Evolutionary conservation across 2,888 invertebrate genomes (phyloP).

Genomic region (Erebia palarica): DNA sequence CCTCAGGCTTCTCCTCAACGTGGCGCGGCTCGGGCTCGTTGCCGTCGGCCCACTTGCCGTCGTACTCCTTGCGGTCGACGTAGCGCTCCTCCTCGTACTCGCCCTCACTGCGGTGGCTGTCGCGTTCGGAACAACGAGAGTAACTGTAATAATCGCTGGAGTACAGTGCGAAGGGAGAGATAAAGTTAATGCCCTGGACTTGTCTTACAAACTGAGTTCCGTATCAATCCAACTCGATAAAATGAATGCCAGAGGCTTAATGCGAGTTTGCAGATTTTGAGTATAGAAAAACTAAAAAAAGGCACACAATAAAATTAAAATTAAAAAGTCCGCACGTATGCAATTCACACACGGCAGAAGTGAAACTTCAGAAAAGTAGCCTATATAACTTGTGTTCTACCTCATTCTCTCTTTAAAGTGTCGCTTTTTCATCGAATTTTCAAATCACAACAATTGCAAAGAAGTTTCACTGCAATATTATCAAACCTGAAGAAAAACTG

Average conservation of each 20-base stretch:
- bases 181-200: conserved; percentile 8
- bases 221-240: background rate
- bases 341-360: too few relatives aligned
- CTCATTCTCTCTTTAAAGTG: too few relatives aligned
- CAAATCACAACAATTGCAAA: too few relatives aligned
- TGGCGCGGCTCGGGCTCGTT: conserved; percentile 71
- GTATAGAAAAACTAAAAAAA: background rate
- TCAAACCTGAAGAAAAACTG: background rate
- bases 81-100: conserved; percentile 80
- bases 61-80: conserved; percentile 84
- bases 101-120: conserved; percentile 77
- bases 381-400: too few relatives aligned
- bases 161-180: conserved; percentile 23
- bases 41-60: conserved; percentile 85
- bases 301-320: background rate
- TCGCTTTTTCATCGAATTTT: too few relatives aligned
- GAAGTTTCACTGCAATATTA: too few relatives aligned
- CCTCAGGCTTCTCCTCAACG: conserved; percentile 65
- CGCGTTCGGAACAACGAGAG: conserved; percentile 74
- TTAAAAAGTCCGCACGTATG: too few relatives aligned
- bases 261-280: too few relatives aligned
- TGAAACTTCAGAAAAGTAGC: too few relatives aligned
- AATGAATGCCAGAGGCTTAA: background rate
- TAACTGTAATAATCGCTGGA: conserved; percentile 54
- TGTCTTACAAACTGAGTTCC: background rate